Evolutionary conservation across 2,888 invertebrate species (phyloP), one percentile per base, ranked within the genome.

Genomic region (Busseola fusca): DNA sequence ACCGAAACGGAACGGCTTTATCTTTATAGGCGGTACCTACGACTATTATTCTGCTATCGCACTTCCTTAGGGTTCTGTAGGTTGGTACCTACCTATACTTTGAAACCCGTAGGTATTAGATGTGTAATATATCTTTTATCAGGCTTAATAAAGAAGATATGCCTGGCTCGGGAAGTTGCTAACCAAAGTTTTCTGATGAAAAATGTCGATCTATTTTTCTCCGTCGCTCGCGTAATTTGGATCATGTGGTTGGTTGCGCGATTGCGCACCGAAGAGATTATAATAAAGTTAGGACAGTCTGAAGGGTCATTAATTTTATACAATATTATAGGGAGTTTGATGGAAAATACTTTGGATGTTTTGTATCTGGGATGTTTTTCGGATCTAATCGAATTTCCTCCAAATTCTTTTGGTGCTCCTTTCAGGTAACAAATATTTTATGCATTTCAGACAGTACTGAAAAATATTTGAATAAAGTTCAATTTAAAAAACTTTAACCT

Each of bases 131-230:
- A 80, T 78, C 71, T 81, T 75, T 77, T 74, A 83, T 83, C 74
- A 57, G 70, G 76, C 69, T 84, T 86, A 80, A 84, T 86, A 84
- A 80, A 82, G 78, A 78, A 78, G 81, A 78, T 78, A 80, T 81
- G 81, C 69, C 72, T 76, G 74, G 64, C 71, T 74, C 62, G 67
- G 69, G 69, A 86, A 87, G 73, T 84, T 84, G 81, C 84, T 76
- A 82, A 83, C 69, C 79, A 84, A 89, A 88, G 84, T 90, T 89
- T 83, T 80, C 82, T 83, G 86, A 87, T 89, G 91, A 91, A 88
- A 92, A 93, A 93, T 92, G 89, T 86, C 84, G 87, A 90, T 91
- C 92, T 91, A 93, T 93, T 93, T 93, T 93, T 94, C 92, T 86
- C 86, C 86, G 90, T 90, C 91, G 86, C 86, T 86, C 85, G 87